phyloP scores from a whole-genome alignment of 2,797 vertebrate genomes.

The Lerista edwardsae region DNA sequence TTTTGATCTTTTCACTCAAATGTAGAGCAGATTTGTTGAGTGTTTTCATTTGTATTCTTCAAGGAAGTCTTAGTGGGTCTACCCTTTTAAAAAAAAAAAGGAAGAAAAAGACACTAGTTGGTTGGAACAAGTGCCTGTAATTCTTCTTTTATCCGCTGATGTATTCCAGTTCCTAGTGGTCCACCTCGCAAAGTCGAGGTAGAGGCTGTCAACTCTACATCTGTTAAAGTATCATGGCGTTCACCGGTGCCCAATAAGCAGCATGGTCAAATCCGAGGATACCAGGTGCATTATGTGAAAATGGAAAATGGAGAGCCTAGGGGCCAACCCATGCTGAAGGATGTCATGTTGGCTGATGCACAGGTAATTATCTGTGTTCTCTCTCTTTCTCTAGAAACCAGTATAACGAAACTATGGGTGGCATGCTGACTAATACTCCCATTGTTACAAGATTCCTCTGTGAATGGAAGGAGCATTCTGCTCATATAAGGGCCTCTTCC shows the following conservation, averaged over 20 bases:
- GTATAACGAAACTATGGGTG: neutral
- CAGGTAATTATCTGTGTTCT: slow-evolving; percentile 83
- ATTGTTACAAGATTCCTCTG: too few relatives aligned
- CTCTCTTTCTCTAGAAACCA: neutral
- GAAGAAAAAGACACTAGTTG: slow-evolving; percentile 74
- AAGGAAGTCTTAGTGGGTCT: slow-evolving; percentile 85
- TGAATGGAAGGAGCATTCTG: too few relatives aligned
- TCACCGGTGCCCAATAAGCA: slow-evolving; percentile 98
- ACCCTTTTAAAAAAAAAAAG: slow-evolving; percentile 66
- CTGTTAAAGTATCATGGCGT: slow-evolving; percentile 99
- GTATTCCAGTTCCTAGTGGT: slow-evolving; percentile 99
- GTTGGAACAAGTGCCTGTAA: slow-evolving; percentile 88
- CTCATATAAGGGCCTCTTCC: too few relatives aligned
- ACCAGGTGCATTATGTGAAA: slow-evolving; percentile 99
- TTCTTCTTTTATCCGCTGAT: slow-evolving; percentile 95
- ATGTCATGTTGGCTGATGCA: slow-evolving; percentile 96
- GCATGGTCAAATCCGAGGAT: slow-evolving; percentile 98
- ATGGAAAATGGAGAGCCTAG: slow-evolving; percentile 97
- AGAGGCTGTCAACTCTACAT: slow-evolving; percentile 99
- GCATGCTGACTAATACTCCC: too few relatives aligned
- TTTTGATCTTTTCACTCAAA: slow-evolving; percentile 93
- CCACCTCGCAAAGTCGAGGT: slow-evolving; percentile 99
- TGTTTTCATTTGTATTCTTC: slow-evolving; percentile 85
- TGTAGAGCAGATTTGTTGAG: slow-evolving; percentile 92
- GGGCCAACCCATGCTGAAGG: slow-evolving; percentile 97